Evolutionary conservation across 2,113 vertebrate genomes (phyloP).

Genomic region (Sinocyclocheilus anophthalmus): DNA sequence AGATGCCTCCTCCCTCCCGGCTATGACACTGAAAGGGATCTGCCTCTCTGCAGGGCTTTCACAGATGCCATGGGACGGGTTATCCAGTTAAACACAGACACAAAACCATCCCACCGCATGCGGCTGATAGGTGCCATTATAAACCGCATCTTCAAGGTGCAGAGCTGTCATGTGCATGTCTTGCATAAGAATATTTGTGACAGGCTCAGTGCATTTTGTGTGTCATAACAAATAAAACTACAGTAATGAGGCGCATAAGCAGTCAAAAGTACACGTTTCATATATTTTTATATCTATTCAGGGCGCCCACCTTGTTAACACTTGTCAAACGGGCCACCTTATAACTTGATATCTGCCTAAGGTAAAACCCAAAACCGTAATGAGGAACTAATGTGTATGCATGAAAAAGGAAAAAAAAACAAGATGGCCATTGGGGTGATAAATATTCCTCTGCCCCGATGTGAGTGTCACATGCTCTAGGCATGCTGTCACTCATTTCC

Average conservation of each 20-base stretch:
- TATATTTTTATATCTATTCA: slow-evolving; percentile 43
- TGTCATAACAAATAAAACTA: slow-evolving; percentile 46
- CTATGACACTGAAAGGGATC: slow-evolving; percentile 10
- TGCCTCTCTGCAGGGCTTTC: slow-evolving; percentile 3
- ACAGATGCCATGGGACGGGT: slow-evolving; percentile 10
- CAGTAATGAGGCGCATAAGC: slow-evolving; percentile 51
- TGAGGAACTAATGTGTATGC: slow-evolving; percentile 23
- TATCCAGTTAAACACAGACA: background rate
- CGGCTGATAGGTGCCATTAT: slow-evolving; percentile 13
- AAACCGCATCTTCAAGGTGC: slow-evolving; percentile 12
- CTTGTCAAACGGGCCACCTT: slow-evolving; percentile 20
- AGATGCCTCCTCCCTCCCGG: background rate
- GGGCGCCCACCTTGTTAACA: background rate
- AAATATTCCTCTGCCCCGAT: slow-evolving; percentile 42
- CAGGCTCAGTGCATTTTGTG: slow-evolving; percentile 37
- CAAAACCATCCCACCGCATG: background rate
- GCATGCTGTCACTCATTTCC: slow-evolving; percentile 62
- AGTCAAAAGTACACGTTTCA: slow-evolving; percentile 9
- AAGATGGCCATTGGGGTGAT: slow-evolving; percentile 45
- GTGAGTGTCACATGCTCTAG: slow-evolving; percentile 57
- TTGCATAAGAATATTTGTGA: slow-evolving; percentile 21
- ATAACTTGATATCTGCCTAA: slow-evolving; percentile 20
- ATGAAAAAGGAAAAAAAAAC: background rate
- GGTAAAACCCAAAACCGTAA: slow-evolving; percentile 27
- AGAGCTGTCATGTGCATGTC: slow-evolving; percentile 9